Conservation (phyloP, 1,140 invertebrate species). For the Drosophila erecta region DNA sequence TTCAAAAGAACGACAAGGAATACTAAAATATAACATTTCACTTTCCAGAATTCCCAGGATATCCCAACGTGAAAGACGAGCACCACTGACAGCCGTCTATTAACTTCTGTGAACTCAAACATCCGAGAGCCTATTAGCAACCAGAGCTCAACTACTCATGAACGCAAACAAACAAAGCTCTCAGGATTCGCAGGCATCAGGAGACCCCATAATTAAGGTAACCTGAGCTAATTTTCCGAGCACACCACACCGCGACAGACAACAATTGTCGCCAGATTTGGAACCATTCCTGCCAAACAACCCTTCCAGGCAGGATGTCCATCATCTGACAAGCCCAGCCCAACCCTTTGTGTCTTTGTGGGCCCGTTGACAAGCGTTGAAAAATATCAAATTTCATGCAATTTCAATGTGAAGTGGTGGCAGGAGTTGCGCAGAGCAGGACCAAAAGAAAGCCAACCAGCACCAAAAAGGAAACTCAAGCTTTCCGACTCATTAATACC, state of each 20-base stretch:
- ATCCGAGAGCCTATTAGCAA: constrained; percentile 54
- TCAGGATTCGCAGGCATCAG: constrained; percentile 39
- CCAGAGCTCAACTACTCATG: constrained; percentile 46
- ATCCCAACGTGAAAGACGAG: constrained; percentile 24
- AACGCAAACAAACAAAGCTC: constrained; percentile 61
- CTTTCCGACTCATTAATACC: constrained; percentile 1
- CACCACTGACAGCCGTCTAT: constrained; percentile 45
- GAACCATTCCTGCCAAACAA: constrained; percentile 21
- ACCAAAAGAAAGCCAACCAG: constrained; percentile 28
- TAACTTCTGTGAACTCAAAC: constrained; percentile 41
- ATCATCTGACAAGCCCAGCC: constrained; percentile 39
- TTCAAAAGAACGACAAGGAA: neutral
- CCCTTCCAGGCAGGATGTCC: constrained; percentile 49
- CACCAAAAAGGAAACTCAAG: neutral
- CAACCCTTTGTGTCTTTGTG: constrained; percentile 53
- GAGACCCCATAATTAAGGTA: constrained; percentile 65
- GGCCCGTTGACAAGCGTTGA: constrained; percentile 56
- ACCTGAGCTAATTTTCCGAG: constrained; percentile 74
- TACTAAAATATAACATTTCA: constrained; percentile 2
- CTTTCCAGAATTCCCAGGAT: neutral
- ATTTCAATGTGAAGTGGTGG: constrained; percentile 75
- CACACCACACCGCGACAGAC: constrained; percentile 30
- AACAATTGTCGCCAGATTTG: constrained; percentile 58
- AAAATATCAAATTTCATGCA: constrained; percentile 83
- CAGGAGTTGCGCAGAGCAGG: constrained; percentile 28